These are phyloP conservation scores for Idris sp. DNA, from an alignment of 1,140 invertebrate species.

Conservation along the genomic window DNA sequence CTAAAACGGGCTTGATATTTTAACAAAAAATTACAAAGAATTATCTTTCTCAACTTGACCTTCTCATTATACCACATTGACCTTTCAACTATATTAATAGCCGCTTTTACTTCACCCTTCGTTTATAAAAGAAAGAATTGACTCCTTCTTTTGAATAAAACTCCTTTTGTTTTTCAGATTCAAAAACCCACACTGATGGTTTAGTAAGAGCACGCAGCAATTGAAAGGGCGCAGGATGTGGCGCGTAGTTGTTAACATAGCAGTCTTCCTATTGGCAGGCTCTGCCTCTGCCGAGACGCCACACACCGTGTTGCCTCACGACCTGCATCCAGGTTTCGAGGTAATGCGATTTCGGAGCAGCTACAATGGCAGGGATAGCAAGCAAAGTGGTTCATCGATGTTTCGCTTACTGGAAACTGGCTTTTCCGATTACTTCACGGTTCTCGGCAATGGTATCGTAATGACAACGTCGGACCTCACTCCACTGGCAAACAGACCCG, in stretches of 20 bases:
- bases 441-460: constrained; percentile 91
- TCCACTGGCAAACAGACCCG: constrained; percentile 87
- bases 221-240: constrained; percentile 65
- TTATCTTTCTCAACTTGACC: no score
- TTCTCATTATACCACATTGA: constrained; percentile 4
- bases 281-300: constrained; percentile 55
- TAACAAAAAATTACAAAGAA: no score
- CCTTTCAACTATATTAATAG: no score
- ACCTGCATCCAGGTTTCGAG: constrained; percentile 90
- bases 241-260: constrained; percentile 52
- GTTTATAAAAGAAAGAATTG: no score
- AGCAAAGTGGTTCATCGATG: constrained; percentile 78
- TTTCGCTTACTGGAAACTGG: constrained; percentile 86
- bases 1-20: neutral
- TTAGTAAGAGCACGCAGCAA: constrained; percentile 56
- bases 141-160: no score
- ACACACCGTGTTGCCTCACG: constrained; percentile 85
- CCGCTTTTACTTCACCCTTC: no score
- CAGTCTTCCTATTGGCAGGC: constrained; percentile 50
- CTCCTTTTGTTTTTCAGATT: no score
- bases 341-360: constrained; percentile 84
- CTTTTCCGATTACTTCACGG: constrained; percentile 89
- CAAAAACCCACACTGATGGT: constrained; percentile 62
- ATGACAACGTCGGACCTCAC: constrained; percentile 92
- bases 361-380: constrained; percentile 5